These are phyloP conservation scores for Mystacides longicornis DNA, from an alignment of 2,888 invertebrate species.

Conservation along the genomic window DNA sequence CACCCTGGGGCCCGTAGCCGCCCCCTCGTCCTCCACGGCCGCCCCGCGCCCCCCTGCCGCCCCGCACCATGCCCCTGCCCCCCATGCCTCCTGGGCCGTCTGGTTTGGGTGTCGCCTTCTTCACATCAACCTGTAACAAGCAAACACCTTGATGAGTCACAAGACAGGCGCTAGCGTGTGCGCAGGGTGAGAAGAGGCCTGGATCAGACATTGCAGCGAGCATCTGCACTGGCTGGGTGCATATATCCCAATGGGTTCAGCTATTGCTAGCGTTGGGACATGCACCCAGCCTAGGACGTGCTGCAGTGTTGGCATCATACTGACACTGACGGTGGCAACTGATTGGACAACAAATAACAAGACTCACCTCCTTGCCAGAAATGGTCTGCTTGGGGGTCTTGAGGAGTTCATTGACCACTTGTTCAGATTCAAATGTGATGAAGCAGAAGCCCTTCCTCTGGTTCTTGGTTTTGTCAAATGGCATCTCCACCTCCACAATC, in stretches of 20 bases:
- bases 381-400: slow-evolving; percentile 91
- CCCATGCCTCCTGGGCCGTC: slow-evolving; percentile 65
- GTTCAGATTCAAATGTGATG: slow-evolving; percentile 94
- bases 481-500: slow-evolving; percentile 95
- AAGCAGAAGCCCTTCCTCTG: slow-evolving; percentile 96
- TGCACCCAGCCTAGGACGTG: slow-evolving; percentile 16
- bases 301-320: slow-evolving; percentile 19
- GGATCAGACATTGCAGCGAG: slow-evolving; percentile 23
- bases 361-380: slow-evolving; percentile 79
- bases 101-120: slow-evolving; percentile 88
- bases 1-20: slow-evolving; percentile 57
- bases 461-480: slow-evolving; percentile 94
- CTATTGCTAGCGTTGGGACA: slow-evolving; percentile 26
- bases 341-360: not conserved
- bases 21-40: slow-evolving; percentile 63
- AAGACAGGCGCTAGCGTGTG: not conserved
- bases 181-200: no score
- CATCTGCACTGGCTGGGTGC: slow-evolving; percentile 16
- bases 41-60: slow-evolving; percentile 60
- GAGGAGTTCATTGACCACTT: slow-evolving; percentile 83
- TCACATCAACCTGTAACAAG: slow-evolving; percentile 72
- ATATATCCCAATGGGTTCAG: slow-evolving; percentile 26
- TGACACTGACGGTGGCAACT: not conserved
- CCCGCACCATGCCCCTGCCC: slow-evolving; percentile 56
- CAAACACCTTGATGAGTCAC: not conserved